phyloP scores from a whole-genome alignment of 92 coral and sea anemone species.

The Palythoa heliodiscus region DNA sequence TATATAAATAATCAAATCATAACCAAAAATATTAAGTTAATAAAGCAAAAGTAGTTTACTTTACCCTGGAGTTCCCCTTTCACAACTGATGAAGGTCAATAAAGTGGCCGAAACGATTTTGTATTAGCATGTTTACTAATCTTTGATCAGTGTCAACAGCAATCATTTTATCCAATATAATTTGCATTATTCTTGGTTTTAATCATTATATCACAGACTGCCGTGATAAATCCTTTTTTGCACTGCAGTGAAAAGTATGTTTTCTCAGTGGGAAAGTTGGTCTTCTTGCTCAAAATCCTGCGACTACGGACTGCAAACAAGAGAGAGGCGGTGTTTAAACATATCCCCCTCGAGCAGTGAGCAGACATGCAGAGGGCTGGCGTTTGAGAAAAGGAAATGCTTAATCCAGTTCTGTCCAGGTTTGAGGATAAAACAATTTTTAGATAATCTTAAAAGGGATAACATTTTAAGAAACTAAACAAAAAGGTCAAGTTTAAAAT shows the following conservation, averaged over 20 bases:
- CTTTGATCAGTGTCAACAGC: too few relatives aligned
- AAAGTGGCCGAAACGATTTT: too few relatives aligned
- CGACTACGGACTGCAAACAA: slow-evolving; percentile 23
- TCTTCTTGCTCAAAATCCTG: slow-evolving; percentile 32
- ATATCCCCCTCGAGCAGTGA: neutral
- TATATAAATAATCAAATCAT: too few relatives aligned
- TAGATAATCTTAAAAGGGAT: neutral
- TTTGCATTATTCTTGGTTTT: neutral
- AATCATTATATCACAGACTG: neutral
- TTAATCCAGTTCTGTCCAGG: slow-evolving; percentile 42
- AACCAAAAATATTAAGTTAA: too few relatives aligned
- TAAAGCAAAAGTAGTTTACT: too few relatives aligned
- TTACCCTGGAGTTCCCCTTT: too few relatives aligned
- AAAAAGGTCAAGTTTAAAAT: neutral
- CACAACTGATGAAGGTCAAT: too few relatives aligned
- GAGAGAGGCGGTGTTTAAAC: slow-evolving; percentile 7
- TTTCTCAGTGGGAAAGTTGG: slow-evolving; percentile 42
- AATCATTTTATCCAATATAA: neutral
- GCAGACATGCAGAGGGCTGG: neutral
- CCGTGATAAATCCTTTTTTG: neutral
- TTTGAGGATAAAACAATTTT: neutral
- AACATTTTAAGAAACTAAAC: neutral
- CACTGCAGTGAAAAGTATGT: slow-evolving; percentile 1
- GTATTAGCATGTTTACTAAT: too few relatives aligned
- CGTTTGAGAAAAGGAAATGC: slow-evolving; percentile 16